These are phyloP conservation scores for Kryptolebias ocellatus DNA, from an alignment of 2,797 vertebrate species.

Conservation along the genomic window DNA sequence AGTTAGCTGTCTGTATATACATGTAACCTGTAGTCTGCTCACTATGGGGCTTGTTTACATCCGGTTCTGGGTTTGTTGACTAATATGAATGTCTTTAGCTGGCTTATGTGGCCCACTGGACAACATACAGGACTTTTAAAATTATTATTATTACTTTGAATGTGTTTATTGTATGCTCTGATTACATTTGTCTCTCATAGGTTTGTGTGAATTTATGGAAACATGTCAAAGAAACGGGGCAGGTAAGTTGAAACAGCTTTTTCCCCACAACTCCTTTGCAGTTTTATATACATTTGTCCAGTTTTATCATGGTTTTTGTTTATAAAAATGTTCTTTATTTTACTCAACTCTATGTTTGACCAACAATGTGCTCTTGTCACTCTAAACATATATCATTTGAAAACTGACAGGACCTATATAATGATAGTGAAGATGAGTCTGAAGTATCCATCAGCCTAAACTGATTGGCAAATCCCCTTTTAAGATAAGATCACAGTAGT, in stretches of 20 bases:
- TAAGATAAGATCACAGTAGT: too few relatives aligned
- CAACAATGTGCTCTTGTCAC: too few relatives aligned
- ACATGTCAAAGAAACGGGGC: constrained; percentile 88
- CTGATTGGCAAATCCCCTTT: too few relatives aligned
- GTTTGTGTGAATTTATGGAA: constrained; percentile 82
- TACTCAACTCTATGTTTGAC: too few relatives aligned
- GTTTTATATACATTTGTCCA: too few relatives aligned
- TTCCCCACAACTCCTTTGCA: neutral
- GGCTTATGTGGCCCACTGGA: neutral
- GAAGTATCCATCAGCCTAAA: too few relatives aligned
- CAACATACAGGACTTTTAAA: neutral
- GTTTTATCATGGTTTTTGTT: too few relatives aligned
- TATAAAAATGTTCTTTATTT: too few relatives aligned
- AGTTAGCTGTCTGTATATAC: constrained; percentile 38
- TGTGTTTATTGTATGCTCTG: constrained; percentile 4
- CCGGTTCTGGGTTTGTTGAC: constrained; percentile 52
- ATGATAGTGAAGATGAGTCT: too few relatives aligned
- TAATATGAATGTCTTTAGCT: constrained; percentile 38
- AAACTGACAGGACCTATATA: too few relatives aligned
- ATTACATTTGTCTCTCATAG: constrained; percentile 65
- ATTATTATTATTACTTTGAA: neutral
- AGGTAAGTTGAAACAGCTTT: constrained; percentile 71
- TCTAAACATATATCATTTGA: too few relatives aligned
- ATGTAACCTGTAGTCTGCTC: constrained; percentile 21
- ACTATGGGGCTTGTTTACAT: constrained; percentile 77